Percentiles rank a stretch among this genome's conserved stretches.
These are phyloP conservation scores for Aix galericulata DNA, from an alignment of 2,113 vertebrate genomes.

Conservation along the genomic window DNA sequence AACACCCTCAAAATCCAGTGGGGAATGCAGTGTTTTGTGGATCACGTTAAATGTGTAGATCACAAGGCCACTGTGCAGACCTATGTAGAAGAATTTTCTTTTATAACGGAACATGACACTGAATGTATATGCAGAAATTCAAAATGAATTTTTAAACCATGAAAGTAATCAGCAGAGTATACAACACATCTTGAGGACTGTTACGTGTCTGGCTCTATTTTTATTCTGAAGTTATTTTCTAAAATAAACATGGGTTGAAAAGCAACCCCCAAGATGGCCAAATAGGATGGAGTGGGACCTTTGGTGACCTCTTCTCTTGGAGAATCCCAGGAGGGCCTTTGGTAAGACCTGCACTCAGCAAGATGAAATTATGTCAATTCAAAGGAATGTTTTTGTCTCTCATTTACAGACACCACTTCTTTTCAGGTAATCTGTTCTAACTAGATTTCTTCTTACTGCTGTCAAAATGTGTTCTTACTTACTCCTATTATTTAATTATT, in stretches of 20 bases:
- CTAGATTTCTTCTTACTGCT: neutral
- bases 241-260: neutral
- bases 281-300: neutral
- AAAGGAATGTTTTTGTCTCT: neutral
- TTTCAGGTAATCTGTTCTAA: neutral
- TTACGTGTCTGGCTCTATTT: neutral
- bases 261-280: neutral
- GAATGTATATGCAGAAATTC: neutral
- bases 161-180: neutral
- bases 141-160: neutral
- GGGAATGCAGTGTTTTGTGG: neutral
- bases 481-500: neutral
- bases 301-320: neutral
- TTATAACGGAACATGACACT: neutral
- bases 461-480: neutral
- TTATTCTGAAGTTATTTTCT: neutral
- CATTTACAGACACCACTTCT: neutral
- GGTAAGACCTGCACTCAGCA: neutral
- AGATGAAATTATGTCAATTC: neutral
- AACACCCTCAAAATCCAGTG: neutral
- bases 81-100: neutral
- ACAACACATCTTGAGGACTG: neutral
- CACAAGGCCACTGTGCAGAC: neutral
- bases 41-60: accelerated
- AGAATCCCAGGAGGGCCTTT: neutral